These are phyloP conservation scores for Tenthredo mesomela DNA, from an alignment of 2,888 invertebrate species.

Conservation along the genomic window DNA sequence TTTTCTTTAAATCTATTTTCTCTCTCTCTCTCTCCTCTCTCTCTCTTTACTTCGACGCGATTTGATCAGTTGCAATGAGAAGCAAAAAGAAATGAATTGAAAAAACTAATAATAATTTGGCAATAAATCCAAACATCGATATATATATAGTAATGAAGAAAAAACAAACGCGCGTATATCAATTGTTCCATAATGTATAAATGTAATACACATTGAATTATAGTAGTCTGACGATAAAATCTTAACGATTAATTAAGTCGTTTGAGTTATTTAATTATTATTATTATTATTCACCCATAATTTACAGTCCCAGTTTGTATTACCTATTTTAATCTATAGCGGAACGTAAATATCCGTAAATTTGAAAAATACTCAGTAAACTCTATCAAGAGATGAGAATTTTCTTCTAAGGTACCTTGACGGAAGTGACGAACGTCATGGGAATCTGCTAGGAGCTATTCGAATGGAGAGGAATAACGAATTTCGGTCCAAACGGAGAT, in stretches of 20 bases:
- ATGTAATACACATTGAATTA: constrained; percentile 25
- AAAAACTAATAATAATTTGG: background rate
- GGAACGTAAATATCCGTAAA: background rate
- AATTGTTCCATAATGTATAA: background rate
- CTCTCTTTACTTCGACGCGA: background rate
- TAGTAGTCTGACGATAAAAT: constrained; percentile 17
- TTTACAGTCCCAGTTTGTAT: background rate
- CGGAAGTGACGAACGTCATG: constrained; percentile 54
- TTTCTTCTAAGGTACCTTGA: constrained; percentile 41
- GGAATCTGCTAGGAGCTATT: constrained; percentile 73
- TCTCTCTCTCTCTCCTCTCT: background rate
- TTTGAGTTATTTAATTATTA: constrained; percentile 8
- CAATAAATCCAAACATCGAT: background rate
- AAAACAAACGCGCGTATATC: background rate
- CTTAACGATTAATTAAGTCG: constrained; percentile 7
- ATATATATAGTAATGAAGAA: no score
- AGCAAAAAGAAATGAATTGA: background rate
- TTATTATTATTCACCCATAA: background rate
- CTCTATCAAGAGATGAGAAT: background rate
- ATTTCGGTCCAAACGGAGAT: constrained; percentile 92
- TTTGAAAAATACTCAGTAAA: background rate
- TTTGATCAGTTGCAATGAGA: background rate
- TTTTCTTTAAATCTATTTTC: background rate
- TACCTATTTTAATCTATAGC: background rate
- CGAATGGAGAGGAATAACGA: constrained; percentile 86